phyloP scores from a whole-genome alignment of 2,113 vertebrate genomes.

The Percina caprodes region DNA sequence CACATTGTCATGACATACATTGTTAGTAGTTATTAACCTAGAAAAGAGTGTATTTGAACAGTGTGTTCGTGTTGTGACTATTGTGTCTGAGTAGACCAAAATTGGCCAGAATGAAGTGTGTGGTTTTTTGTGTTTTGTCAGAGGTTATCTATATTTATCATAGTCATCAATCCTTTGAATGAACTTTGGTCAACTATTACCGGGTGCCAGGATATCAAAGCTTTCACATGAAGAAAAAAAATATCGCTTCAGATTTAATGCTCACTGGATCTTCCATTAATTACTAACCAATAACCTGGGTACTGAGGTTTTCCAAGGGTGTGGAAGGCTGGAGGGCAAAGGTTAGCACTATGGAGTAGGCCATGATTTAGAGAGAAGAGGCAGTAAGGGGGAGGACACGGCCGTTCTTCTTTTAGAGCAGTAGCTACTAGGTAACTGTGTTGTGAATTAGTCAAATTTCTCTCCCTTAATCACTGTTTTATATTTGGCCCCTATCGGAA shows the following conservation, averaged over 20 bases:
- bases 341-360: slow-evolving; percentile 50
- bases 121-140: slow-evolving; percentile 4
- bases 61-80: not conserved
- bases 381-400: not conserved
- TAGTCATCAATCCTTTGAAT: slow-evolving; percentile 27
- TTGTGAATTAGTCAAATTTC: slow-evolving; percentile 11
- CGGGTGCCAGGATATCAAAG: slow-evolving; percentile 27
- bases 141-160: slow-evolving; percentile 6
- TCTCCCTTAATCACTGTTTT: not conserved
- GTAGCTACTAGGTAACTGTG: slow-evolving; percentile 5
- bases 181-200: slow-evolving; percentile 48
- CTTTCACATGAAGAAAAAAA: slow-evolving; percentile 30
- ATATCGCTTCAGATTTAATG: slow-evolving; percentile 58
- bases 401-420: slow-evolving; percentile 11
- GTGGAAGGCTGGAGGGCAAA: slow-evolving; percentile 71
- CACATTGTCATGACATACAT: not conserved
- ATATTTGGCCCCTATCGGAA: slow-evolving; percentile 5
- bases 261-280: slow-evolving; percentile 63
- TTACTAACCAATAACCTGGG: slow-evolving; percentile 68
- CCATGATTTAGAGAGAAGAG: slow-evolving; percentile 41
- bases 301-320: slow-evolving; percentile 70
- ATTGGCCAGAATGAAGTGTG: not conserved
- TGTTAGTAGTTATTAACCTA: not conserved
- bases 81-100: not conserved
- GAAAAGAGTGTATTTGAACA: too few relatives aligned